Conservation (phyloP, 2,888 invertebrate species). For the Lottia gigantea region DNA sequence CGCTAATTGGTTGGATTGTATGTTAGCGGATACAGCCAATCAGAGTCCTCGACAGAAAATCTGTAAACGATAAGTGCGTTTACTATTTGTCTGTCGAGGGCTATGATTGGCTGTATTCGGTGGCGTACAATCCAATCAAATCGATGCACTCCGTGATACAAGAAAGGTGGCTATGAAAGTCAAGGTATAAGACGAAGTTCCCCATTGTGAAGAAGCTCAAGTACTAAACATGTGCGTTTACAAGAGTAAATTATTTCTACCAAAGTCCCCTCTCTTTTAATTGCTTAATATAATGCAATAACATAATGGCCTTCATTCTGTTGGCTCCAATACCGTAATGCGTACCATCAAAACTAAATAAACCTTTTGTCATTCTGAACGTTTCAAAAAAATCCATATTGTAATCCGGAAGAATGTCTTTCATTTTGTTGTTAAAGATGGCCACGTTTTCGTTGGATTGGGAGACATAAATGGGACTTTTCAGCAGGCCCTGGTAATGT, state of each 20-base stretch:
- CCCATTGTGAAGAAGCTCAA: too few species aligned
- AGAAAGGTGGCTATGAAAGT: too few species aligned
- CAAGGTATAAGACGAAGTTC: too few species aligned
- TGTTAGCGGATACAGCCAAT: too few species aligned
- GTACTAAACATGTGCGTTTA: too few species aligned
- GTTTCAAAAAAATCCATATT: background rate
- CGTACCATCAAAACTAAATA: conserved; percentile 5
- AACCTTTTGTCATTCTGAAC: background rate
- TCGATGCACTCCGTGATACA: too few species aligned
- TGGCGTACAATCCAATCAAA: too few species aligned
- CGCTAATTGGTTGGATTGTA: too few species aligned
- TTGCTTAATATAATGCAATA: background rate
- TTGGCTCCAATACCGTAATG: conserved; percentile 1
- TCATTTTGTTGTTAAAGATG: background rate
- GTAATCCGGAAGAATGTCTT: background rate
- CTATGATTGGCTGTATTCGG: too few species aligned
- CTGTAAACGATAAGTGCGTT: too few species aligned
- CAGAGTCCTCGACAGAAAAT: too few species aligned
- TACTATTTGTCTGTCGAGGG: too few species aligned
- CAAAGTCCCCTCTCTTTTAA: background rate
- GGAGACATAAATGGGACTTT: background rate
- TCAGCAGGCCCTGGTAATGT: conserved; percentile 3
- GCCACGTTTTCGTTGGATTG: conserved; percentile 7
- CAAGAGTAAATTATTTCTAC: background rate
- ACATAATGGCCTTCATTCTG: background rate